These are phyloP conservation scores for Colostygia pectinataria DNA, from an alignment of 2,888 invertebrate genomes.

Conservation along the genomic window DNA sequence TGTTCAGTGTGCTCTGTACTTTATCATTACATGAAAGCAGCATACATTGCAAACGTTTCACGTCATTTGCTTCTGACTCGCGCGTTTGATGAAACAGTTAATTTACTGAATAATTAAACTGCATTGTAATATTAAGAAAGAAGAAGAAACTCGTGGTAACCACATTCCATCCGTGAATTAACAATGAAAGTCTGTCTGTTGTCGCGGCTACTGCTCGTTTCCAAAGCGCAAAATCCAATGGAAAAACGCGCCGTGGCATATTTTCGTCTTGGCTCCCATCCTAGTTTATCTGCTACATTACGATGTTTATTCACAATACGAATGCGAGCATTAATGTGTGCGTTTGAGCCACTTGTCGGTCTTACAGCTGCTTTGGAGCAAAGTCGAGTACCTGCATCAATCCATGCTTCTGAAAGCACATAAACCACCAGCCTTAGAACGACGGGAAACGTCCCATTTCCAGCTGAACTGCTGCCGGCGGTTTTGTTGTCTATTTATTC, in stretches of 20 bases:
- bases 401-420: slow-evolving; percentile 28
- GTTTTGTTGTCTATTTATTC: slow-evolving; percentile 42
- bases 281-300: slow-evolving; percentile 83
- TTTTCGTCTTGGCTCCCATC: slow-evolving; percentile 83
- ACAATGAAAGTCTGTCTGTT: slow-evolving; percentile 63
- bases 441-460: slow-evolving; percentile 5
- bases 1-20: slow-evolving; percentile 41
- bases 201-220: slow-evolving; percentile 71
- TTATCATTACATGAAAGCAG: slow-evolving; percentile 41
- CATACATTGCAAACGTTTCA: slow-evolving; percentile 32
- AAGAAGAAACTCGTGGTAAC: slow-evolving; percentile 41
- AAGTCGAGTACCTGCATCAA: slow-evolving; percentile 36
- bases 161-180: slow-evolving; percentile 59
- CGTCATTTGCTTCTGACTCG: slow-evolving; percentile 23
- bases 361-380: slow-evolving; percentile 43
- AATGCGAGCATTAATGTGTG: slow-evolving; percentile 80
- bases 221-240: slow-evolving; percentile 80
- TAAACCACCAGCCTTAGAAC: slow-evolving; percentile 10
- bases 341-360: slow-evolving; percentile 69
- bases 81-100: slow-evolving; percentile 21
- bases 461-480: slow-evolving; percentile 24
- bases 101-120: not conserved
- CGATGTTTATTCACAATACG: slow-evolving; percentile 84
- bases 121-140: slow-evolving; percentile 22
- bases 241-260: slow-evolving; percentile 82